A percentile compares a stretch with the other conserved stretches of the same genome.
phyloP scores from a whole-genome alignment of 2,888 invertebrate genomes.

The Melitaea athalia region DNA sequence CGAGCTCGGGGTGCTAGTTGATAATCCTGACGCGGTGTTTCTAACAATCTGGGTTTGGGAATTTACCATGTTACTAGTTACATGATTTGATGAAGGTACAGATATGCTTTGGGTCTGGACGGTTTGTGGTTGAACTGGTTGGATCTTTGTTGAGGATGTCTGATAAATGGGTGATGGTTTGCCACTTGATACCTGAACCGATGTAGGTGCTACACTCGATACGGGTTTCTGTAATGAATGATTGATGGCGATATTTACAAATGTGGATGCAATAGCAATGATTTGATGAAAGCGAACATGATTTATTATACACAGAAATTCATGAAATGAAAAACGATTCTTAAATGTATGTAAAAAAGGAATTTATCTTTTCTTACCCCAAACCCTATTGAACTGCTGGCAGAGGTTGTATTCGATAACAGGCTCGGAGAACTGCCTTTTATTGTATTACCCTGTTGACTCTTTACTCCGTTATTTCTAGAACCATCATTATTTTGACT shows the following conservation, averaged over 20 bases:
- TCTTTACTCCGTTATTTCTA: slow-evolving; percentile 58
- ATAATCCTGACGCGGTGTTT: slow-evolving; percentile 77
- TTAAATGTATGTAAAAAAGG: slow-evolving; percentile 21
- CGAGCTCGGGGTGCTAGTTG: slow-evolving; percentile 74
- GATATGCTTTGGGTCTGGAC: slow-evolving; percentile 77
- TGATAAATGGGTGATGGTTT: slow-evolving; percentile 90
- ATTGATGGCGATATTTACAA: slow-evolving; percentile 77
- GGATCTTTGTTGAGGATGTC: slow-evolving; percentile 90
- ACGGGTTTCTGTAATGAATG: slow-evolving; percentile 89
- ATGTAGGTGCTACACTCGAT: slow-evolving; percentile 92
- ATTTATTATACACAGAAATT: slow-evolving; percentile 20
- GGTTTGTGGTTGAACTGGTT: slow-evolving; percentile 90
- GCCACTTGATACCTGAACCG: slow-evolving; percentile 84
- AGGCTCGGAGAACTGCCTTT: slow-evolving; percentile 75
- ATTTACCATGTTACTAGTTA: slow-evolving; percentile 72
- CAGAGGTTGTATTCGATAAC: slow-evolving; percentile 63
- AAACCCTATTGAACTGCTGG: slow-evolving; percentile 74
- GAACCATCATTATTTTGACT: slow-evolving; percentile 69
- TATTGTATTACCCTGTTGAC: slow-evolving; percentile 56
- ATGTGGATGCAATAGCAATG: slow-evolving; percentile 48
- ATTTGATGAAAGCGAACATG: slow-evolving; percentile 46
- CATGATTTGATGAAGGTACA: slow-evolving; percentile 67
- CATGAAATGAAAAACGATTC: slow-evolving; percentile 23
- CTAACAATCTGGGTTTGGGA: slow-evolving; percentile 80
- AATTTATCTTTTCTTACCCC: slow-evolving; percentile 63